These are phyloP conservation scores for Cariama cristata DNA, from an alignment of 2,113 vertebrate genomes.

Conservation along the genomic window DNA sequence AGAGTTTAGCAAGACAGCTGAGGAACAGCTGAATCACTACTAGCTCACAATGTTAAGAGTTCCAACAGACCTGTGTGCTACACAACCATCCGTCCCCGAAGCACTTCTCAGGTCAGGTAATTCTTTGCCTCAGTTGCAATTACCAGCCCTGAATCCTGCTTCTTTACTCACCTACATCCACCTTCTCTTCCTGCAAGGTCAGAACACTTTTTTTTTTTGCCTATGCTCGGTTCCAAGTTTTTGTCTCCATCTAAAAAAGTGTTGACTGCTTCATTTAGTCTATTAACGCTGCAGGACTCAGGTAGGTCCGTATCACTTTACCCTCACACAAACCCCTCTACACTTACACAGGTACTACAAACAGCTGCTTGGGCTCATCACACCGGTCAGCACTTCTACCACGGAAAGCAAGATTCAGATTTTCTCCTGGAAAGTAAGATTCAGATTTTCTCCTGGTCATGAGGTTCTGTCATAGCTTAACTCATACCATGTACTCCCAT, in stretches of 20 bases:
- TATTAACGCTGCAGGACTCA: background rate
- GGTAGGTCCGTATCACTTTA: background rate
- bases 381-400: background rate
- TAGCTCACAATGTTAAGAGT: background rate
- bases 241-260: background rate
- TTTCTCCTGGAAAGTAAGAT: background rate
- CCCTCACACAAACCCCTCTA: background rate
- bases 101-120: background rate
- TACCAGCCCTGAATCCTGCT: background rate
- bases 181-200: background rate
- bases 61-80: background rate
- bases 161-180: background rate
- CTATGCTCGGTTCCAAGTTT: background rate
- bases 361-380: background rate
- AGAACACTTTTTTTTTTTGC: background rate
- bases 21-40: constrained; percentile 39
- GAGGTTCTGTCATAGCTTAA: background rate
- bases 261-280: background rate
- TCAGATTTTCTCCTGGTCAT: background rate
- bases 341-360: background rate
- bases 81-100: background rate
- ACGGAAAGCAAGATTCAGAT: background rate
- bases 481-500: fast-evolving
- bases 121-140: background rate
- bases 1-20: constrained; percentile 50